Conservation (phyloP, 2,113 vertebrate genomes). For the Pluvianellus socialis region DNA sequence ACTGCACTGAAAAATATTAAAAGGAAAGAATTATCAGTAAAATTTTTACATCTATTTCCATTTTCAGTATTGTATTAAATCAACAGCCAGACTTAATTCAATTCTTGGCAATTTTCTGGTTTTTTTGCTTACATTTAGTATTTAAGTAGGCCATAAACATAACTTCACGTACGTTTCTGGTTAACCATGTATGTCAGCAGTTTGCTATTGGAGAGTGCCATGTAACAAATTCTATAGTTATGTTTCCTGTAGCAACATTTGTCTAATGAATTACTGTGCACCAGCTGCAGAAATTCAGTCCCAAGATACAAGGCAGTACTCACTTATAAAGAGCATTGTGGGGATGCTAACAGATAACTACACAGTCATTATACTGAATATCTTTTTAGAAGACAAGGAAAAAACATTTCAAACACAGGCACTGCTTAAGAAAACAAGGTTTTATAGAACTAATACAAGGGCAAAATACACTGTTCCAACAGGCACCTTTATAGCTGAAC, state of each 20-base stretch:
- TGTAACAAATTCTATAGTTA: not conserved
- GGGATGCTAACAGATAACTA: not conserved
- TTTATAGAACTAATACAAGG: not conserved
- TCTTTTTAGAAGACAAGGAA: not conserved
- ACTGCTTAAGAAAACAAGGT: not conserved
- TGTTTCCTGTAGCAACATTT: not conserved
- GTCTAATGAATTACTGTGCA: not conserved
- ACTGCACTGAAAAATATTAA: not conserved
- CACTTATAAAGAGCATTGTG: not conserved
- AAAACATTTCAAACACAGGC: not conserved
- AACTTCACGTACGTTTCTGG: not conserved
- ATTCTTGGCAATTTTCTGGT: not conserved
- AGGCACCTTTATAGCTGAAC: fast-evolving
- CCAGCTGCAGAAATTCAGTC: not conserved
- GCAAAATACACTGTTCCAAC: fast-evolving
- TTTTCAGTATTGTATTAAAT: not conserved
- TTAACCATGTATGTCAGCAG: not conserved
- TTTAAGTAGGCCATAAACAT: not conserved
- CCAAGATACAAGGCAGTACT: not conserved
- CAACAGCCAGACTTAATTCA: not conserved
- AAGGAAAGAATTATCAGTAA: not conserved
- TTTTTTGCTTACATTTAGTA: not conserved
- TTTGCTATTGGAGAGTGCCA: not conserved
- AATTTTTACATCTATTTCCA: not conserved
- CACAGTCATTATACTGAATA: not conserved